These are phyloP conservation scores for Myanophis thanlyinensis DNA, from an alignment of 2,113 vertebrate species.

Conservation along the genomic window DNA sequence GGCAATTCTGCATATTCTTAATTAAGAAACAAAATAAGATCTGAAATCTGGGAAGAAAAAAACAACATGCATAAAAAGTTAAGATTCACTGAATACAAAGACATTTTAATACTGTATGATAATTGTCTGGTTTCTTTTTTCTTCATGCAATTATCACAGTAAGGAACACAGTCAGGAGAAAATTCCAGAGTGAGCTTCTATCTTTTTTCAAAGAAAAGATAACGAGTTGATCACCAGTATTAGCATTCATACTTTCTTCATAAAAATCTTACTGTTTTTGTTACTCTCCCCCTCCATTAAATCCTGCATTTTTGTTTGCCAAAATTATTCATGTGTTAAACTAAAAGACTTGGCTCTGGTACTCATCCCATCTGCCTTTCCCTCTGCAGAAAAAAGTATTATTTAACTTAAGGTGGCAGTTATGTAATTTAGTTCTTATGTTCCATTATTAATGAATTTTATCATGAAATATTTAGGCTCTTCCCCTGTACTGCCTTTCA, in stretches of 20 bases:
- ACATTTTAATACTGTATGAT: not conserved
- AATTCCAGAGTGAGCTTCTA: constrained; percentile 32
- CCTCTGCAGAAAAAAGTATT: constrained; percentile 69
- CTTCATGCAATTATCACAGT: not conserved
- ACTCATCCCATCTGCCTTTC: constrained; percentile 49
- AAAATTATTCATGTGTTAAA: constrained; percentile 72
- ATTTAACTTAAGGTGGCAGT: constrained; percentile 77
- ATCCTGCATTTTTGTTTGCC: constrained; percentile 62
- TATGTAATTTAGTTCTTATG: constrained; percentile 73
- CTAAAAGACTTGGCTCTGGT: constrained; percentile 56
- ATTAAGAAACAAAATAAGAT: not conserved
- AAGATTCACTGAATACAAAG: not conserved
- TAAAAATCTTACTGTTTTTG: constrained; percentile 13
- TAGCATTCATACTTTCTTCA: constrained; percentile 34
- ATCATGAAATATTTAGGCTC: constrained; percentile 76
- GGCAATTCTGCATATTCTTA: not conserved
- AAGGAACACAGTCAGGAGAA: not conserved
- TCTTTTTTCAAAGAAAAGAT: constrained; percentile 24
- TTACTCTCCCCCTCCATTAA: constrained; percentile 29
- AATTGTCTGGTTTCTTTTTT: not conserved
- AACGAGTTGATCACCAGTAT: not conserved
- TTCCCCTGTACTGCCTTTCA: constrained; percentile 55
- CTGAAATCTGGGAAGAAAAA: not conserved
- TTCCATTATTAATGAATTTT: constrained; percentile 81
- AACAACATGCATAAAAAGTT: not conserved